Conservation (phyloP, 1,140 invertebrate species). For the Kradibia gibbosae region DNA sequence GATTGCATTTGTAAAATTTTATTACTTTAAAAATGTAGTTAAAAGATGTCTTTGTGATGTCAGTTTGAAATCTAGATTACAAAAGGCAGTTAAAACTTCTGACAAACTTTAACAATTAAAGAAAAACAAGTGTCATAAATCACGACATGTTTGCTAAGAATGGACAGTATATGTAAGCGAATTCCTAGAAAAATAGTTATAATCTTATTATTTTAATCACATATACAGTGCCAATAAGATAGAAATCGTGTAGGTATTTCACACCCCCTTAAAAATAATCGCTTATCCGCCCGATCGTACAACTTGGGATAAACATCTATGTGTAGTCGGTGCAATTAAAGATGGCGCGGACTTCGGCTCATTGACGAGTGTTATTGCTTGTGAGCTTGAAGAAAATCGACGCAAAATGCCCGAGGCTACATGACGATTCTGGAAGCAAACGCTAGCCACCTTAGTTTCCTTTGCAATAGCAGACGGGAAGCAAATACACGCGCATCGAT, state of each 20-base stretch:
- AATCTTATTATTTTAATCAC: constrained; percentile 17
- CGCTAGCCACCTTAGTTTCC: neutral
- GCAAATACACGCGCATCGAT: neutral
- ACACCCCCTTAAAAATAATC: constrained; percentile 13
- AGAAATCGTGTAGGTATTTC: neutral
- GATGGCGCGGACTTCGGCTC: constrained; percentile 36
- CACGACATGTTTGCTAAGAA: neutral
- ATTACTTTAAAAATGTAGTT: too few species aligned
- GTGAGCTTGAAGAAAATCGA: neutral
- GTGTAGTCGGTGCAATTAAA: constrained; percentile 9
- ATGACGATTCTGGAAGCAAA: constrained; percentile 38
- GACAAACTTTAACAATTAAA: too few species aligned
- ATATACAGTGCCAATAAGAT: constrained; percentile 7
- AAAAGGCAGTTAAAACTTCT: too few species aligned
- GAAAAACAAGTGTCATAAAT: neutral
- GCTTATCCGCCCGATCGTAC: neutral
- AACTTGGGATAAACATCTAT: neutral
- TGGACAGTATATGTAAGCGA: neutral
- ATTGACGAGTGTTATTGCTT: constrained; percentile 48
- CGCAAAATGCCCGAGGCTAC: constrained; percentile 11
- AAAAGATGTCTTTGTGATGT: too few species aligned
- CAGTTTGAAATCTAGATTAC: too few species aligned
- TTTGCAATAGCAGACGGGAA: neutral
- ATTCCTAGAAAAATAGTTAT: neutral
- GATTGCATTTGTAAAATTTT: too few species aligned